These are phyloP conservation scores for Myathropa florea DNA, from an alignment of 2,888 invertebrate species.

Conservation along the genomic window DNA sequence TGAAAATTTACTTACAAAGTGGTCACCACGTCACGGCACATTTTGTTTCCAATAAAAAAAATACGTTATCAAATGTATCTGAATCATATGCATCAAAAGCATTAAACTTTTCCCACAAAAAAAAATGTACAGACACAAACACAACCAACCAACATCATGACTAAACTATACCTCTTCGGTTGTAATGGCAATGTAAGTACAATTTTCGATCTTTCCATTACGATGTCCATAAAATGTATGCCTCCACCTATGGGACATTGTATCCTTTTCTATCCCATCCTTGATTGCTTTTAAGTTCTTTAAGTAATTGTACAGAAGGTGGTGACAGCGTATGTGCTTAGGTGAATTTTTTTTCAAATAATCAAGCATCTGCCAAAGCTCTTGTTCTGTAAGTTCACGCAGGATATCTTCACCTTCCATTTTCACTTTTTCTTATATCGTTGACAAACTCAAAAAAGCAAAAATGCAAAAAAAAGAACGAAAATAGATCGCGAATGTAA, in stretches of 20 bases:
- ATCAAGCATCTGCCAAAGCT: conserved; percentile 11
- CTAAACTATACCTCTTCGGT: conserved; percentile 24
- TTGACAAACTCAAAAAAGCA: neutral
- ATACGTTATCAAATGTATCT: neutral
- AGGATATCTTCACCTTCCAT: conserved; percentile 26
- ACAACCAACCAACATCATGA: neutral
- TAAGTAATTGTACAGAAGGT: conserved; percentile 36
- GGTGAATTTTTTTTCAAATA: conserved; percentile 17
- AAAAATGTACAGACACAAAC: neutral
- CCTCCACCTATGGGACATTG: conserved; percentile 28
- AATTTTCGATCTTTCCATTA: conserved; percentile 49
- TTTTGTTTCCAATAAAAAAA: neutral
- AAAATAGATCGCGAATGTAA: neutral
- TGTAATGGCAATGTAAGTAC: conserved; percentile 50
- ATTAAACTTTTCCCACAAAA: neutral
- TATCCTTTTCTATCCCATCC: neutral
- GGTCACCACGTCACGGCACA: neutral
- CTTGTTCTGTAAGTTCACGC: conserved; percentile 1
- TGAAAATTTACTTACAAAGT: no score
- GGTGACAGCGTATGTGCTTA: conserved; percentile 31
- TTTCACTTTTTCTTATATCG: neutral
- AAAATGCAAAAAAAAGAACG: neutral
- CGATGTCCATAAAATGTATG: conserved; percentile 25
- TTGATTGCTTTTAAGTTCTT: conserved; percentile 11
- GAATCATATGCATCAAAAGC: neutral